Evolutionary conservation across 92 coral and sea anemone species (phyloP).

Genomic region (Porites divaricata): DNA sequence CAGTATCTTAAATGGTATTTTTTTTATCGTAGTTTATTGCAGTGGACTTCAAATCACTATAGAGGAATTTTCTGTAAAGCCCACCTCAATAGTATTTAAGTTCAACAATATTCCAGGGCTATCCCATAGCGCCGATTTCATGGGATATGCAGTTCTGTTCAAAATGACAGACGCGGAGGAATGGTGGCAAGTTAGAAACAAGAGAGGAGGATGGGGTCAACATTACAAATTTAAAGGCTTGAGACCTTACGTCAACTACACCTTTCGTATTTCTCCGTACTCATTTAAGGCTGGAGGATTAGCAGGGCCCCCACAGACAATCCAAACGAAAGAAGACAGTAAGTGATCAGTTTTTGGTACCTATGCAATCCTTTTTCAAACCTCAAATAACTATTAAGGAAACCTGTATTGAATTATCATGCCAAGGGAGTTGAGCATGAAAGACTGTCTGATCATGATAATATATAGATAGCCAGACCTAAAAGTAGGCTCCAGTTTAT

Average conservation of each 20-base stretch:
- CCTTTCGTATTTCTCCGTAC: constrained; percentile 19
- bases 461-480: no score
- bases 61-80: neutral
- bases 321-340: constrained; percentile 26
- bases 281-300: constrained; percentile 24
- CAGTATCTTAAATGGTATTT: neutral
- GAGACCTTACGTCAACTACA: constrained; percentile 9
- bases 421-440: no score
- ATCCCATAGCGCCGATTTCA: neutral
- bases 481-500: no score
- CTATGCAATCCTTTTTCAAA: no score
- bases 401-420: no score
- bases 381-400: no score
- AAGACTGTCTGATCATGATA: no score
- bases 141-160: constrained; percentile 24
- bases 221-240: neutral
- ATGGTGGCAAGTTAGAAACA: neutral
- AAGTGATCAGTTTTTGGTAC: neutral
- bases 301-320: neutral
- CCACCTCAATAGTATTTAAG: neutral
- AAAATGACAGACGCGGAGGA: constrained; percentile 5
- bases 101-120: neutral
- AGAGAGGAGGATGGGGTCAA: neutral
- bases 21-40: constrained; percentile 14
- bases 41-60: constrained; percentile 1